A percentile compares a stretch with the other conserved stretches of the same genome.
phyloP scores from a whole-genome alignment of 2,888 invertebrate species.

The Glyphotaelius pellucidus region DNA sequence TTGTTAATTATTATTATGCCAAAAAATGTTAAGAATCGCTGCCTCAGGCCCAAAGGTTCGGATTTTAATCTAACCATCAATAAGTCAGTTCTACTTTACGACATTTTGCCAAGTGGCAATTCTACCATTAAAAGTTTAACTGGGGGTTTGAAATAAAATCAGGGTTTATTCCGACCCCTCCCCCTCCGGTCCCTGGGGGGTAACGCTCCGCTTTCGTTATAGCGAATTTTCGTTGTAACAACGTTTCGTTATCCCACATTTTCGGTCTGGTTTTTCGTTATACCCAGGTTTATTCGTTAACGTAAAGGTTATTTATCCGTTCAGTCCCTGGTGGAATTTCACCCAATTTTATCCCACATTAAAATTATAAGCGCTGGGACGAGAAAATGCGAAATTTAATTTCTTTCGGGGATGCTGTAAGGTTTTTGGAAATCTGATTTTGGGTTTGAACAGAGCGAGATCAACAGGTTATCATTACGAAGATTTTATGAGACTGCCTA shows the following conservation, averaged over 20 bases:
- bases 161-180: not conserved
- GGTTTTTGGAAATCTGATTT: not conserved
- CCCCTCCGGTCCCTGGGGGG: not conserved
- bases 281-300: slow-evolving; percentile 2
- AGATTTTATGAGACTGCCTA: not conserved
- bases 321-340: slow-evolving; percentile 18
- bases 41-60: not conserved
- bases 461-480: not conserved
- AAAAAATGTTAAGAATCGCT: not conserved
- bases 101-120: slow-evolving; percentile 2
- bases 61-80: not conserved
- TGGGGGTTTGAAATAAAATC: not conserved
- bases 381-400: slow-evolving; percentile 12
- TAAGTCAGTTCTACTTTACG: slow-evolving; percentile 2
- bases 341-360: not conserved
- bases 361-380: not conserved
- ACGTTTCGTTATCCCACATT: not conserved
- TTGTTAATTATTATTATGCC: too few relatives aligned
- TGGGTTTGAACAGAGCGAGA: not conserved
- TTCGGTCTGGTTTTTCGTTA: not conserved
- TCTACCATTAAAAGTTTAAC: slow-evolving; percentile 2
- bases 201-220: slow-evolving; percentile 8
- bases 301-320: slow-evolving; percentile 9
- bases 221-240: not conserved
- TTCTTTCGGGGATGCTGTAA: not conserved